Conservation (phyloP, 2,888 invertebrate genomes). For the Micropterix aruncella region DNA sequence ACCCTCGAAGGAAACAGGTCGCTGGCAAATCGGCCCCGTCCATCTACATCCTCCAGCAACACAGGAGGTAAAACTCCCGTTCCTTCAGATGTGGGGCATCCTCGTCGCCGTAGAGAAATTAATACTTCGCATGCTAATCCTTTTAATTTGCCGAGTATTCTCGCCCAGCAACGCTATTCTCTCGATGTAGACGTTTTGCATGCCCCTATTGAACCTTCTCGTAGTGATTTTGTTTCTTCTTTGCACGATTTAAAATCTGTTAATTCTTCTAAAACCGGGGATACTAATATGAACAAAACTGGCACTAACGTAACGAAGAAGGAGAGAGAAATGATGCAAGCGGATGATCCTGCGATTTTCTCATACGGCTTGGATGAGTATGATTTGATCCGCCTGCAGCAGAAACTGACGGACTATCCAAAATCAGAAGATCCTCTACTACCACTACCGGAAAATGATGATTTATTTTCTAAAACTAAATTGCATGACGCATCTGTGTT, state of each 20-base stretch:
- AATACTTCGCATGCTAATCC: conserved; percentile 43
- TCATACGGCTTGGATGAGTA: conserved; percentile 5
- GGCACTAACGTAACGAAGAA: neutral
- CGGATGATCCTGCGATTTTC: conserved; percentile 8
- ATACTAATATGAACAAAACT: neutral
- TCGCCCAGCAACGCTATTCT: conserved; percentile 22
- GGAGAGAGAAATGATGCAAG: conserved; percentile 9
- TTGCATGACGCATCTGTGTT: neutral
- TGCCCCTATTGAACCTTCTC: conserved; percentile 30
- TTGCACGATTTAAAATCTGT: conserved; percentile 5
- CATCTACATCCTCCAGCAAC: conserved; percentile 38
- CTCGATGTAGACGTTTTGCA: conserved; percentile 31
- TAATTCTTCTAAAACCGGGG: neutral
- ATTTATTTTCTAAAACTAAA: neutral
- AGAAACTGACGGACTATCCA: neutral
- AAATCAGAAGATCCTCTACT: neutral
- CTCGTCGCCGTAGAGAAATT: conserved; percentile 56
- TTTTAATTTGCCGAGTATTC: conserved; percentile 23
- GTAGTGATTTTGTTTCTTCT: conserved; percentile 23
- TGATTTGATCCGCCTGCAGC: conserved; percentile 1
- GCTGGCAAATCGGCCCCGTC: conserved; percentile 47
- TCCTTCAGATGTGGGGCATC: conserved; percentile 19
- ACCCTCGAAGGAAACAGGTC: conserved; percentile 60
- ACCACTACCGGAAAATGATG: neutral
- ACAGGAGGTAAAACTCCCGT: conserved; percentile 29